A percentile compares a stretch with the other conserved stretches of the same genome.
Evolutionary conservation across 2,113 vertebrate genomes (phyloP).

Genomic region (Siniperca knerii): DNA sequence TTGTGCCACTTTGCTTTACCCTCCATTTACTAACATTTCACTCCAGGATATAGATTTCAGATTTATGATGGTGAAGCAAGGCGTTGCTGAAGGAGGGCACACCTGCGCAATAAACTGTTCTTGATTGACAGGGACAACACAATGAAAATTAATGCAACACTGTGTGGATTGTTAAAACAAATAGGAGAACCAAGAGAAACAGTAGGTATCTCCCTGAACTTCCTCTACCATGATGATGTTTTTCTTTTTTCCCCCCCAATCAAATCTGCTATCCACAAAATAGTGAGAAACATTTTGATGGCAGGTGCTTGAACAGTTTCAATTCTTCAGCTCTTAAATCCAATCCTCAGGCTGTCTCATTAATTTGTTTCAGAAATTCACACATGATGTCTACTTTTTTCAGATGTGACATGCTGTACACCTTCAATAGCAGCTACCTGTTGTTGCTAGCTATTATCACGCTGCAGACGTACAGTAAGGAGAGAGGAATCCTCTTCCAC

Average conservation of each 20-base stretch:
- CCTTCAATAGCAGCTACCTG: background rate
- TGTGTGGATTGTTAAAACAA: background rate
- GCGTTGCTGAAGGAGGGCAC: background rate
- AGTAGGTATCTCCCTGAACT: background rate
- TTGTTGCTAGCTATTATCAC: background rate
- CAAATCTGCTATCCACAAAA: background rate
- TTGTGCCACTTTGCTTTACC: background rate
- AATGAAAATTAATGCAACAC: background rate
- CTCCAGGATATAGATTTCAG: conserved; percentile 6
- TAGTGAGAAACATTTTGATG: background rate
- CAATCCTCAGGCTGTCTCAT: background rate
- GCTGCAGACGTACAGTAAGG: fast-evolving
- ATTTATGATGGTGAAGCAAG: background rate
- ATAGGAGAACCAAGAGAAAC: background rate
- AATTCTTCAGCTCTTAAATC: background rate
- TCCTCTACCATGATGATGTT: too few species aligned
- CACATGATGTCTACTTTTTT: background rate
- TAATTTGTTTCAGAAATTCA: background rate
- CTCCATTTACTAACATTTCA: background rate
- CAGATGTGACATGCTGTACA: background rate
- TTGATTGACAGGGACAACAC: background rate
- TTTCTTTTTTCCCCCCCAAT: background rate
- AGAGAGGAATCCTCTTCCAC: conserved; percentile 5
- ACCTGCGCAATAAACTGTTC: background rate
- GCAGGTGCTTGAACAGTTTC: background rate